These are phyloP conservation scores for Thysanoteuthis rhombus DNA, from an alignment of 2,888 invertebrate genomes.

Conservation along the genomic window DNA sequence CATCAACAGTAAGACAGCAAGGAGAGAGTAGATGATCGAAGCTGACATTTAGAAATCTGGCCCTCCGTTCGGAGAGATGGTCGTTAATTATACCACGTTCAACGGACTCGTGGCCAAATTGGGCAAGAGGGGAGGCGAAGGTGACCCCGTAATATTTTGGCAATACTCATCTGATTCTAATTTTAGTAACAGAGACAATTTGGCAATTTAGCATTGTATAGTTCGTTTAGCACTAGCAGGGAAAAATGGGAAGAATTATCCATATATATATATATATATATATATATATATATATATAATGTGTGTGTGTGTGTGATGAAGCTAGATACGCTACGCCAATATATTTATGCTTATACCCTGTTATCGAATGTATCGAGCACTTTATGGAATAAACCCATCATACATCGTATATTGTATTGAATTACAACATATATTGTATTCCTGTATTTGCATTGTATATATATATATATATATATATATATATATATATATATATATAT, in stretches of 20 bases:
- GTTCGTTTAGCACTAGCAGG: neutral
- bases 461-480: too few relatives aligned
- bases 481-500: too few relatives aligned
- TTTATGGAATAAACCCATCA: too few relatives aligned
- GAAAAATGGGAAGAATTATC: neutral
- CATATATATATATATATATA: neutral
- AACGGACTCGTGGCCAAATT: neutral
- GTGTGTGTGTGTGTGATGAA: neutral
- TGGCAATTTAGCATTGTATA: neutral
- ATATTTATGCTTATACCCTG: too few relatives aligned
- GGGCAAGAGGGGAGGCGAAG: neutral
- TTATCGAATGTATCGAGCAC: too few relatives aligned
- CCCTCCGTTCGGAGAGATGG: neutral
- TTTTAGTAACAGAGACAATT: neutral
- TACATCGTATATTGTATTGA: too few relatives aligned
- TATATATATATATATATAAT: neutral
- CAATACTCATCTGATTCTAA: neutral
- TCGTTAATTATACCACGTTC: neutral
- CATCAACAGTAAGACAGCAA: neutral
- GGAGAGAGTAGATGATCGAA: neutral
- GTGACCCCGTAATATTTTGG: neutral
- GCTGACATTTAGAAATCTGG: neutral
- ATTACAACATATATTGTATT: too few relatives aligned
- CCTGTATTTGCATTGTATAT: too few relatives aligned
- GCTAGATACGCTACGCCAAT: too few relatives aligned